Percentiles rank a stretch among this genome's conserved stretches.
phyloP scores from a whole-genome alignment of 2,797 vertebrate species.

The Rhynchotus rufescens region DNA sequence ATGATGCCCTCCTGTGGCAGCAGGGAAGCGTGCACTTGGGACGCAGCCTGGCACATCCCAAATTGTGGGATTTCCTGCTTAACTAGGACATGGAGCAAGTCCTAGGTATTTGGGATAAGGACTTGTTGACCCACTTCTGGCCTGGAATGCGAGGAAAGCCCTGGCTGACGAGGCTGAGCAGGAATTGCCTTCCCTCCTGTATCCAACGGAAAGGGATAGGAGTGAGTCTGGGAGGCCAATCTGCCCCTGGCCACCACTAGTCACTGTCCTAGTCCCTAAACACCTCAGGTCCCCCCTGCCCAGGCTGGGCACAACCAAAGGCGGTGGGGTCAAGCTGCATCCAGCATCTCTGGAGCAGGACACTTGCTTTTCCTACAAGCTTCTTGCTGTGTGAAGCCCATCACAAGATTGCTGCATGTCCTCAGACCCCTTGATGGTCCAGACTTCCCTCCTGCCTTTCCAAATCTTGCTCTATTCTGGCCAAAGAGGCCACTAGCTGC shows the following conservation, averaged over 20 bases:
- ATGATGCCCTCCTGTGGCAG: constrained; percentile 54
- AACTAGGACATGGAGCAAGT: background rate
- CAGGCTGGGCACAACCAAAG: too few relatives aligned
- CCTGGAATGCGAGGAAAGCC: background rate
- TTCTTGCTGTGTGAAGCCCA: background rate
- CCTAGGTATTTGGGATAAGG: background rate
- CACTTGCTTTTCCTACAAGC: background rate
- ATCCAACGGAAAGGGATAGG: background rate
- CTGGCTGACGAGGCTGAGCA: background rate
- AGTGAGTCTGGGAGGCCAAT: background rate
- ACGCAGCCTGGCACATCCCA: background rate
- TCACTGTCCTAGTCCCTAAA: background rate
- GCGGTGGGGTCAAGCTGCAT: background rate
- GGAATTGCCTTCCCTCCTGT: background rate
- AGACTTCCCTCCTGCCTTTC: background rate
- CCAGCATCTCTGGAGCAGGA: background rate
- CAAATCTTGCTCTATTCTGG: background rate
- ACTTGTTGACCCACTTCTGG: background rate
- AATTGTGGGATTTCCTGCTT: background rate
- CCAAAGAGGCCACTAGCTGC: background rate
- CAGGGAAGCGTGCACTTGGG: background rate
- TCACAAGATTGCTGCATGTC: background rate
- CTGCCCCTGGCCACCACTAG: background rate
- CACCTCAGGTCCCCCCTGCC: background rate
- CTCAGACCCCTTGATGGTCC: background rate